Conservation (phyloP, 2,797 vertebrate genomes). For the Acipenser ruthenus region DNA sequence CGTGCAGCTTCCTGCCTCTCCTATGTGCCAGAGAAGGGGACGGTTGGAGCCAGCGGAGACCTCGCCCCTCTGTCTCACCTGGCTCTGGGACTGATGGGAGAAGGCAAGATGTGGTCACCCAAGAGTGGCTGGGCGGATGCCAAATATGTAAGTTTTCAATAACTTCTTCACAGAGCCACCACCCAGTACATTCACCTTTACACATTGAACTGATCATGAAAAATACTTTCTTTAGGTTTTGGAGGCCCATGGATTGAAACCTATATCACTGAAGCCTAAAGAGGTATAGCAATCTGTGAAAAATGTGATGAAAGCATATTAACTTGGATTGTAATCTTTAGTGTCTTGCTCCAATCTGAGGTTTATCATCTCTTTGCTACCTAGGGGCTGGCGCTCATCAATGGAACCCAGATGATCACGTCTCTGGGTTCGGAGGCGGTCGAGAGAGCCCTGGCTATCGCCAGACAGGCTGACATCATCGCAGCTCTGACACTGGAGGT, state of each 20-base stretch:
- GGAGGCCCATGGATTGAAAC: constrained; percentile 87
- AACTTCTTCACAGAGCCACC: no score
- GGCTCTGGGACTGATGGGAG: constrained; percentile 91
- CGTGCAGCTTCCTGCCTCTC: constrained; percentile 84
- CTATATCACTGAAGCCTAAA: constrained; percentile 86
- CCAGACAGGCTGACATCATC: constrained; percentile 86
- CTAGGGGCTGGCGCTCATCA: constrained; percentile 92
- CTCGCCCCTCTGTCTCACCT: constrained; percentile 92
- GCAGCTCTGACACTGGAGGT: constrained; percentile 95
- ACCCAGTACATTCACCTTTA: no score
- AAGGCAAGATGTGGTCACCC: constrained; percentile 98
- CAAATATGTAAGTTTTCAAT: constrained; percentile 81
- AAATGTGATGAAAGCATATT: not conserved
- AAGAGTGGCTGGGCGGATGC: constrained; percentile 97
- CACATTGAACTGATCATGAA: no score
- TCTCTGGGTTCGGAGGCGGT: constrained; percentile 91
- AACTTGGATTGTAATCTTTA: not conserved
- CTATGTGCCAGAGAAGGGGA: constrained; percentile 93
- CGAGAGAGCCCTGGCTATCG: constrained; percentile 82
- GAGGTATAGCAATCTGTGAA: constrained; percentile 67
- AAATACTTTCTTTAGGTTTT: constrained; percentile 65
- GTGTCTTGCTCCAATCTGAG: not conserved
- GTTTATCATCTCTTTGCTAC: constrained; percentile 12
- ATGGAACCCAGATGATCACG: constrained; percentile 97
- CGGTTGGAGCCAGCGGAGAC: constrained; percentile 93